Base-by-base conservation (phyloP, 2,888 invertebrate genomes). In the Euphydryas editha region DNA sequence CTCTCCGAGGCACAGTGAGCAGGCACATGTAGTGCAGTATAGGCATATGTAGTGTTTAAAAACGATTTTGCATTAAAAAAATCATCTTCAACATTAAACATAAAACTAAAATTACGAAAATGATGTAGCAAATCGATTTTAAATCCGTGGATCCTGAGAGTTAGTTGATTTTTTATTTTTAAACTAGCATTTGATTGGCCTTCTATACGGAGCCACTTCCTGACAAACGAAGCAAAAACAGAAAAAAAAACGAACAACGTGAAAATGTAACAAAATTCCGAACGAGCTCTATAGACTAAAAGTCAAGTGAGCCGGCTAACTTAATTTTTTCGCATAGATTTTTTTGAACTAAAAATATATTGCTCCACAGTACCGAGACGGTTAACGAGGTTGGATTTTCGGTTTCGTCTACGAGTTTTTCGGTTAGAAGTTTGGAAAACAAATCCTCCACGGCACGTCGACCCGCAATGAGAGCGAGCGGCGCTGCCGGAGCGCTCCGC, bases 341-440 rank as follows among this genome's bases (percentile, higher is more conserved):
- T 57, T 54, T 51, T 54, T 6, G 42, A 46, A 63, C 62, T 63
- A 54, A 69, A 60, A 66, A 30, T 36, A n/a, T 24, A 57, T 36
- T n/a, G 56, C 42, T 37, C 20, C 46, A 44, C 44, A 21, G 37
- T 37, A 51, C 59, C 57, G 61, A n/a, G 36, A 51, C 36, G n/a
- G 51, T 59, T 68, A 71, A 71, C 66, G 68, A 71, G 59, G 59
- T 59, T 49, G 51, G 47, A 51, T 62, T 67, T 62, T 49, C 44
- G 46, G 56, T 58, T 54, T 58, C 46, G 24, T 24, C 56, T 55
- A 21, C 24, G 58, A 36, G 30, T 58, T 54, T 54, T 65, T 37
- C 46, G 65, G 58, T 60, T 65, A 59, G 51, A 46, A 59, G 39
- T 56, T 62, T 49, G 37, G 44, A 36, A 30, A 44, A 59, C 56